phyloP scores from a whole-genome alignment of 2,797 vertebrate species.

The Momotus momota region DNA sequence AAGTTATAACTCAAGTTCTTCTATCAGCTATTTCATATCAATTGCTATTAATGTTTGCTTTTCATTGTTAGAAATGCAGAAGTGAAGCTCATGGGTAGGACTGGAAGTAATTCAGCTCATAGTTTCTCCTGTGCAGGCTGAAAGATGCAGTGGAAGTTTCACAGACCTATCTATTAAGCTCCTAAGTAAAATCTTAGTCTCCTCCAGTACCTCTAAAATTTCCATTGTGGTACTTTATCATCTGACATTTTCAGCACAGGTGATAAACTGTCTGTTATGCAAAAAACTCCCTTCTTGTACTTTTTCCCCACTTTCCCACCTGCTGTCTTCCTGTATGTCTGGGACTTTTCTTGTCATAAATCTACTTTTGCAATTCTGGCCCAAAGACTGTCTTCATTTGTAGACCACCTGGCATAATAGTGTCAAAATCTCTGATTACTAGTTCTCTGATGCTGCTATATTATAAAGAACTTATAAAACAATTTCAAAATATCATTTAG shows the following conservation, averaged over 20 bases:
- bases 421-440: neutral
- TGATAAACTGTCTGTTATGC: neutral
- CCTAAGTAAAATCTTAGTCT: neutral
- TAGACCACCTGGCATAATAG: neutral
- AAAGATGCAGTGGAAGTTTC: neutral
- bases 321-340: neutral
- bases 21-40: neutral
- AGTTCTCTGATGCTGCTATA: neutral
- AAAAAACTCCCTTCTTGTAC: neutral
- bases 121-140: neutral
- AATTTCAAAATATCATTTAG: neutral
- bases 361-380: neutral
- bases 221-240: neutral
- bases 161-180: accelerated
- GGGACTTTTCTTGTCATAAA: neutral
- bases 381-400: neutral
- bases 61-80: neutral
- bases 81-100: neutral
- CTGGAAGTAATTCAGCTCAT: neutral
- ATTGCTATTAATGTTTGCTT: neutral
- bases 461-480: neutral
- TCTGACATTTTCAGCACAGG: neutral
- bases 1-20: neutral
- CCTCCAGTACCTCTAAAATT: neutral
- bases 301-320: neutral